phyloP scores from a whole-genome alignment of 37 sponge, comb jelly and placozoan species.

The Beroe forskalii region DNA sequence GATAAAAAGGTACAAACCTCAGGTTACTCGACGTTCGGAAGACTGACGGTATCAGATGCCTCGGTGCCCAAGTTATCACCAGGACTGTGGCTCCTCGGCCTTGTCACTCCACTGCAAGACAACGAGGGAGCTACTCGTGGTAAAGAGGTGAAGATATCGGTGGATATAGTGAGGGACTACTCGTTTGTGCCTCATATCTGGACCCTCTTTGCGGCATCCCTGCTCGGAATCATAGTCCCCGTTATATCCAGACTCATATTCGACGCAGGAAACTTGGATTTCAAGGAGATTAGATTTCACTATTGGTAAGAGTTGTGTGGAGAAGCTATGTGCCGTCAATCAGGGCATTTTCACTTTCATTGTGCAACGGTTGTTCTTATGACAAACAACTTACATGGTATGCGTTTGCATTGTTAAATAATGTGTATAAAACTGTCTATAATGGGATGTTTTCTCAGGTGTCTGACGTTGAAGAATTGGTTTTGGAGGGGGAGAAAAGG shows the following conservation, averaged over 20 bases:
- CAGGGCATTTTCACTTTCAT: too few relatives aligned
- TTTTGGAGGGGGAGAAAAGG: constrained; percentile 25
- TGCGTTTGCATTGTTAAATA: too few relatives aligned
- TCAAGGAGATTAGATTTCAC: background rate
- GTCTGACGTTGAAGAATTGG: background rate
- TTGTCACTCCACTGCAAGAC: background rate
- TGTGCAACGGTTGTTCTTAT: too few relatives aligned
- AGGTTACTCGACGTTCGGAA: background rate
- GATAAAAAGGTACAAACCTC: too few relatives aligned
- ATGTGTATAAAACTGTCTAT: too few relatives aligned
- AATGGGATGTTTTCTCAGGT: too few relatives aligned
- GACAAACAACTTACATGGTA: too few relatives aligned
- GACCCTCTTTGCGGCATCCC: background rate
- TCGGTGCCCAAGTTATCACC: background rate
- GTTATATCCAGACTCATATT: background rate
- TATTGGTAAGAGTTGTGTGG: background rate
- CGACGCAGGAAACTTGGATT: constrained; percentile 1
- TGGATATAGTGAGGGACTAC: background rate
- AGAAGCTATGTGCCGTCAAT: too few relatives aligned
- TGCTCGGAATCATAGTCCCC: background rate
- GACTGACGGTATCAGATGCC: constrained; percentile 1
- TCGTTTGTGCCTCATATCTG: background rate
- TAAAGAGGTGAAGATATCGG: background rate
- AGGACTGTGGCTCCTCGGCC: background rate
- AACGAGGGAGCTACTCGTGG: background rate